These are phyloP conservation scores for Papilio demoleus DNA, from an alignment of 2,888 invertebrate species.

Conservation along the genomic window DNA sequence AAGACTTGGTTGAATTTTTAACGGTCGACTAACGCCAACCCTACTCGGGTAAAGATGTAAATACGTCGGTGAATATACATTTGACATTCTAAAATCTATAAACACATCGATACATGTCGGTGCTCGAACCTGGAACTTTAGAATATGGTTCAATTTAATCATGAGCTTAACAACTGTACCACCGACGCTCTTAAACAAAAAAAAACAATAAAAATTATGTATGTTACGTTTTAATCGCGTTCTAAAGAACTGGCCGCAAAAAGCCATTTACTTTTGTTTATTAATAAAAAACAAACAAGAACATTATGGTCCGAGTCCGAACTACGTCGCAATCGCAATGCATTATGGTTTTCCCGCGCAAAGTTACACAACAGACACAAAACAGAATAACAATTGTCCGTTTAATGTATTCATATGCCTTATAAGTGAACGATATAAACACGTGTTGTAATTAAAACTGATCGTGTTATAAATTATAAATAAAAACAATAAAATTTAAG, in stretches of 20 bases:
- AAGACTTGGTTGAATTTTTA: too few species aligned
- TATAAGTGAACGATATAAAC: slow-evolving; percentile 5
- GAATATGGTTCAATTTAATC: too few species aligned
- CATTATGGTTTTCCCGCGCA: slow-evolving; percentile 32
- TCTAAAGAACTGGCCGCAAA: background rate
- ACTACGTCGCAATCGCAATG: slow-evolving; percentile 13
- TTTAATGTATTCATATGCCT: slow-evolving; percentile 20
- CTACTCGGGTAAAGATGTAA: too few species aligned
- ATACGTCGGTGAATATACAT: too few species aligned
- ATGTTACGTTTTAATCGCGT: slow-evolving; percentile 1
- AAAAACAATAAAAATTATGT: background rate
- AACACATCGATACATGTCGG: too few species aligned
- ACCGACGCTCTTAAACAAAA: too few species aligned
- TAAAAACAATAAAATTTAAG: background rate
- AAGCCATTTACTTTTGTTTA: background rate
- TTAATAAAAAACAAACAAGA: slow-evolving; percentile 2
- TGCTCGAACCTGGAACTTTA: too few species aligned
- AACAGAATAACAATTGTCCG: background rate
- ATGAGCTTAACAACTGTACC: too few species aligned
- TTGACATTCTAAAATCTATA: too few species aligned
- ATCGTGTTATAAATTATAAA: background rate
- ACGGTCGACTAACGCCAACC: too few species aligned
- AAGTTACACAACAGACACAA: slow-evolving; percentile 3
- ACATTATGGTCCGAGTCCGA: slow-evolving; percentile 6
- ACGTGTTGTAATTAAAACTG: background rate